phyloP scores from a whole-genome alignment of 2,888 invertebrate species.

The Lamproptera curius region DNA sequence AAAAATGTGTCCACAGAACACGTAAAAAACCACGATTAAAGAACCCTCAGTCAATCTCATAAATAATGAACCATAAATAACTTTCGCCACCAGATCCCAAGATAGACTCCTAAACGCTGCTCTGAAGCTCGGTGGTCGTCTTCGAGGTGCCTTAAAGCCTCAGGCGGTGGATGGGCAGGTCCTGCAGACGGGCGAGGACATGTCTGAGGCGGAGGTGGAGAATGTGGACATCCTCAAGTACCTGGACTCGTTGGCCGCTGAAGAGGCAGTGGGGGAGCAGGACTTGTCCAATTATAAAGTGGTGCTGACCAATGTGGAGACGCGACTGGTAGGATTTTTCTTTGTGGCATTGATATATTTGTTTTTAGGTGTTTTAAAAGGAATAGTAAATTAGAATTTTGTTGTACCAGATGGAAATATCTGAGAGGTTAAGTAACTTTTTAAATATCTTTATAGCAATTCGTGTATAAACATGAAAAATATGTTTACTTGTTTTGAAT shows the following conservation, averaged over 20 bases:
- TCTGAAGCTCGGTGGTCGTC: slow-evolving; percentile 75
- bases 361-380: too few species aligned
- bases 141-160: slow-evolving; percentile 80
- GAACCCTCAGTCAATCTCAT: too few species aligned
- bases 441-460: too few species aligned
- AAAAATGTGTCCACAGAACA: too few species aligned
- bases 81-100: slow-evolving; percentile 48
- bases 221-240: slow-evolving; percentile 61
- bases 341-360: too few species aligned
- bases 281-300: slow-evolving; percentile 62
- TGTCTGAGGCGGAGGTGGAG: slow-evolving; percentile 47
- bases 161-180: slow-evolving; percentile 74
- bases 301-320: slow-evolving; percentile 63
- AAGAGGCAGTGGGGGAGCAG: slow-evolving; percentile 55
- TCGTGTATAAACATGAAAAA: too few species aligned
- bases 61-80: too few species aligned
- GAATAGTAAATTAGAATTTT: too few species aligned
- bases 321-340: slow-evolving; percentile 50
- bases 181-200: slow-evolving; percentile 45
- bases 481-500: too few species aligned
- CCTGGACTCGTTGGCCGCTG: slow-evolving; percentile 59
- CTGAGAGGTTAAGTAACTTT: too few species aligned
- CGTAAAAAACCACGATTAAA: too few species aligned
- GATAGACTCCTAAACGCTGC: slow-evolving; percentile 49
- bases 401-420: too few species aligned